These are phyloP conservation scores for Allygus modestus DNA, from an alignment of 2,888 invertebrate species.

Conservation along the genomic window DNA sequence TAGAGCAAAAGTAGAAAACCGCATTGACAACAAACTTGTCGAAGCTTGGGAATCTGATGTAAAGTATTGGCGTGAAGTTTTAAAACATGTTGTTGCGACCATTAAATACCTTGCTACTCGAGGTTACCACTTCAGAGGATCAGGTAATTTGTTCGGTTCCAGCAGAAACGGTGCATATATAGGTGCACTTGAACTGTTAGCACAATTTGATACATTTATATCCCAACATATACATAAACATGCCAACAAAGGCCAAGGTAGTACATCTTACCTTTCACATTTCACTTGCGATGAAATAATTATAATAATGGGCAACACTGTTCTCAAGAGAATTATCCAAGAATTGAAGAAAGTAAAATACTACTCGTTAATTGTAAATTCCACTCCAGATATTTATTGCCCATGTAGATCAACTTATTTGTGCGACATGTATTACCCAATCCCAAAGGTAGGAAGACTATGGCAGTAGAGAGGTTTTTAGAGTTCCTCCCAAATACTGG, in stretches of 20 bases:
- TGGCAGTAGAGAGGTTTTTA: conserved; percentile 34
- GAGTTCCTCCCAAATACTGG: too few species aligned
- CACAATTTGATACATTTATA: conserved; percentile 46
- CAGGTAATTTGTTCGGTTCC: background rate
- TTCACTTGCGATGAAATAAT: conserved; percentile 48
- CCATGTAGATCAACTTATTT: conserved; percentile 45
- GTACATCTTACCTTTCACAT: conserved; percentile 55
- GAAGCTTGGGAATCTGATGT: too few species aligned
- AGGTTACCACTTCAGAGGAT: conserved; percentile 4
- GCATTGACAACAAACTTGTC: too few species aligned
- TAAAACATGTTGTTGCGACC: background rate
- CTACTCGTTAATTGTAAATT: conserved; percentile 39
- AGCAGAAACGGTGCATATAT: conserved; percentile 28
- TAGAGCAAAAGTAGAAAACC: too few species aligned
- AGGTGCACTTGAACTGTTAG: too few species aligned
- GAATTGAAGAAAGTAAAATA: conserved; percentile 40
- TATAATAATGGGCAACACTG: conserved; percentile 44
- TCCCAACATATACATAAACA: conserved; percentile 33
- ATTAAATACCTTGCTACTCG: too few species aligned
- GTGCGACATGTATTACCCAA: too few species aligned
- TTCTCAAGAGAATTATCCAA: conserved; percentile 32
- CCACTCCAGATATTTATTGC: conserved; percentile 39
- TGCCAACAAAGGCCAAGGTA: too few species aligned
- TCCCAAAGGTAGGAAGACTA: conserved; percentile 19
- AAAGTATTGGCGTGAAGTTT: background rate